These are phyloP conservation scores for Dissostichus mawsoni DNA, from an alignment of 2,113 vertebrate genomes.

Conservation along the genomic window DNA sequence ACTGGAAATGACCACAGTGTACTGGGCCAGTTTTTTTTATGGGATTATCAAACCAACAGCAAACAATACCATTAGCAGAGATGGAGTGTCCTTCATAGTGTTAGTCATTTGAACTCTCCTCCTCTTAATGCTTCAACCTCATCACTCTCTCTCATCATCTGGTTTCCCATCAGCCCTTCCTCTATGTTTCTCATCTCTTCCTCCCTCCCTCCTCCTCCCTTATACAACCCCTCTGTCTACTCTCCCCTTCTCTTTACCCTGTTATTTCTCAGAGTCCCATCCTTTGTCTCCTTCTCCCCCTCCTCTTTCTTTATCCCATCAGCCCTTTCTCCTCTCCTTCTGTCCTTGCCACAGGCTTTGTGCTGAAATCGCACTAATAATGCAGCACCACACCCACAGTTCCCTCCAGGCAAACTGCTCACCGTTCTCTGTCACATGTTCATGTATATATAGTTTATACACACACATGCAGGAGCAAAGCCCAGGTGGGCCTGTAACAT, in stretches of 20 bases:
- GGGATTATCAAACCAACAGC: neutral
- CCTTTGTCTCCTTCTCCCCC: constrained; percentile 12
- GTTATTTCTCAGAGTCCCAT: constrained; percentile 20
- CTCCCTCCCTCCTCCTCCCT: neutral
- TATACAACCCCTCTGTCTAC: neutral
- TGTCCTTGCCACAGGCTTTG: constrained; percentile 60
- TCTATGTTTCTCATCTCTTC: constrained; percentile 9
- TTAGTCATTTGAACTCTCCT: constrained; percentile 25
- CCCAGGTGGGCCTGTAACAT: constrained; percentile 28
- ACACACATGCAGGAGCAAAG: constrained; percentile 9
- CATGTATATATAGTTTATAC: constrained; percentile 12
- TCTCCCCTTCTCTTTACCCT: constrained; percentile 25
- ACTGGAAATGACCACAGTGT: neutral
- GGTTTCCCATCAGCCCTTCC: constrained; percentile 49
- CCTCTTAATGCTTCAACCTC: constrained; percentile 48
- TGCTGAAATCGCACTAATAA: constrained; percentile 63
- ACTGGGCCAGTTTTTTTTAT: neutral
- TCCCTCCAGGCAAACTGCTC: constrained; percentile 40
- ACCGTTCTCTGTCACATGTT: constrained; percentile 36
- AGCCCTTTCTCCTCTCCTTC: constrained; percentile 48
- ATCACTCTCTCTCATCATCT: constrained; percentile 50
- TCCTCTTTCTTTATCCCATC: constrained; percentile 36
- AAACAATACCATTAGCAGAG: neutral
- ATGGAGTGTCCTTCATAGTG: constrained; percentile 20
- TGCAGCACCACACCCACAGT: constrained; percentile 43